phyloP scores from a whole-genome alignment of 2,797 vertebrate species.

The Coluber constrictor region DNA sequence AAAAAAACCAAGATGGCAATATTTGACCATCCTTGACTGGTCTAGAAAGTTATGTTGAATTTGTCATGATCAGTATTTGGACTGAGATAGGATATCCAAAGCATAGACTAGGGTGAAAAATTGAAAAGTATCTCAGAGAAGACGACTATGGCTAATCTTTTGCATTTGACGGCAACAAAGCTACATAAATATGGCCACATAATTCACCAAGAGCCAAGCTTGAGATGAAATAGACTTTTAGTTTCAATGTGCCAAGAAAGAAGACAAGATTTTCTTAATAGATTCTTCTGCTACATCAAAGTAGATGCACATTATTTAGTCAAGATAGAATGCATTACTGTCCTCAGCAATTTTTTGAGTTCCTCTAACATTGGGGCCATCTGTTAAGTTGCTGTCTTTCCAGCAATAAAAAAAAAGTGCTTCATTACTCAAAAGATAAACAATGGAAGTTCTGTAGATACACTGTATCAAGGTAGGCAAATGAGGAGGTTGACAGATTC shows the following conservation, averaged over 20 bases:
- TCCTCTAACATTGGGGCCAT: neutral
- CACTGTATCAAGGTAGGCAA: neutral
- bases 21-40: neutral
- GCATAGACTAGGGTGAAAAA: neutral
- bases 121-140: neutral
- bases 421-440: conserved; percentile 21
- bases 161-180: neutral
- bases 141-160: neutral
- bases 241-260: neutral
- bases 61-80: neutral
- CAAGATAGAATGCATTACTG: neutral
- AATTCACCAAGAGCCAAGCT: neutral
- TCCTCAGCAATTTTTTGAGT: conserved; percentile 37
- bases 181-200: neutral
- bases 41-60: neutral
- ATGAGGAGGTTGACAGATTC: conserved; percentile 1
- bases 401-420: rapidly evolving
- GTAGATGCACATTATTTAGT: neutral
- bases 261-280: neutral
- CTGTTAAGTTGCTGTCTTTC: rapidly evolving
- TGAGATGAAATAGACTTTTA: neutral
- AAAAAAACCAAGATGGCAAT: neutral
- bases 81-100: neutral
- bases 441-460: neutral
- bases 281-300: neutral